These are phyloP conservation scores for Ceramica pisi DNA, from an alignment of 2,888 invertebrate species.

Conservation along the genomic window DNA sequence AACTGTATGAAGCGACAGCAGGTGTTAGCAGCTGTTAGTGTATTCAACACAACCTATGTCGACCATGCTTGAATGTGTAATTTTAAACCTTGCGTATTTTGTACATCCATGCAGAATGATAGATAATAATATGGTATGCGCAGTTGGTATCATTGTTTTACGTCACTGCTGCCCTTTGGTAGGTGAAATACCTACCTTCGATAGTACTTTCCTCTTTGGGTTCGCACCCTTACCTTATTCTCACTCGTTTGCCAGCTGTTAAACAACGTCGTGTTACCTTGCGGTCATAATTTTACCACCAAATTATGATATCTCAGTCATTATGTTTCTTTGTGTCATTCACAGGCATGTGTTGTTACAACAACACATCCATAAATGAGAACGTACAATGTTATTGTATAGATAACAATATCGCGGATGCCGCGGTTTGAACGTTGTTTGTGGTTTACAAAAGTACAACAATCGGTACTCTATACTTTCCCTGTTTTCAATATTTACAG, in stretches of 20 bases:
- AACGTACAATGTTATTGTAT: slow-evolving; percentile 25
- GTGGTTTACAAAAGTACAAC: slow-evolving; percentile 12
- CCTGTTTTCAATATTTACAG: slow-evolving; percentile 7
- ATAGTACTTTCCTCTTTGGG: not conserved
- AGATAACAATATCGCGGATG: slow-evolving; percentile 35
- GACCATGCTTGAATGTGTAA: slow-evolving; percentile 1
- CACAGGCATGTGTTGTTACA: slow-evolving; percentile 11
- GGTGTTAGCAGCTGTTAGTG: slow-evolving; percentile 11
- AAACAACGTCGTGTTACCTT: slow-evolving; percentile 27
- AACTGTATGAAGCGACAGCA: slow-evolving; percentile 13
- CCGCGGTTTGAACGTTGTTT: slow-evolving; percentile 9
- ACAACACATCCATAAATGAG: slow-evolving; percentile 28
- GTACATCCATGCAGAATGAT: slow-evolving; percentile 2
- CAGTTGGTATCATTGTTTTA: slow-evolving; percentile 13
- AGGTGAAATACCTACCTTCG: not conserved
- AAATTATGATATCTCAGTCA: slow-evolving; percentile 31
- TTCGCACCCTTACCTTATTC: slow-evolving; percentile 8
- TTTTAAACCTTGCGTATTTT: slow-evolving; percentile 18
- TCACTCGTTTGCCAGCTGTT: slow-evolving; percentile 42
- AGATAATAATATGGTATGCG: not conserved
- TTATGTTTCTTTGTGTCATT: slow-evolving; percentile 21
- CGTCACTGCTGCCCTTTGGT: not conserved
- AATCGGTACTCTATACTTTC: not conserved
- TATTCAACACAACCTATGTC: slow-evolving; percentile 11
- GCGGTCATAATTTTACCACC: slow-evolving; percentile 19